Base-by-base conservation (phyloP, 2,113 vertebrate species). In the Protobothrops flavoviridis region DNA sequence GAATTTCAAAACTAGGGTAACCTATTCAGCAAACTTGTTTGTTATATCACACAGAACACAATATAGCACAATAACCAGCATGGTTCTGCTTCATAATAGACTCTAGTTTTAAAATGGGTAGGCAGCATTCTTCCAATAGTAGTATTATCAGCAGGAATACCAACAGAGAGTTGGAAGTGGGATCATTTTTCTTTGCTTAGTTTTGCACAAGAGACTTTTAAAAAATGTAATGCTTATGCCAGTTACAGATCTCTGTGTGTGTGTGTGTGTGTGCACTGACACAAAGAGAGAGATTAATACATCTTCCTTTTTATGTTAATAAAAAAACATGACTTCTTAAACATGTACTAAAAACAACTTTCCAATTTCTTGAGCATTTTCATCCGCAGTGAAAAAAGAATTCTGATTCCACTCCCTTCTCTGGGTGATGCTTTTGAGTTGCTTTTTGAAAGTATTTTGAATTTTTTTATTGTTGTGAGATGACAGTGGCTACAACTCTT, bases 271-370 rank as follows among this genome's bases (percentile, higher is more conserved):
- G 55, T 5, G 55, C 33, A 81, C 17, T 81, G 17, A 74, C 20
- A 86, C 48, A 91, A 61, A 59, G 69, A 85, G 52, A 15, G 10
- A 48, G 43, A 26, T 57, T 91, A 85, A 69, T 91, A 26, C 69
- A 92, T 91, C 50, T 92, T 87, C 48, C 24, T 26, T 94, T 94
- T 53, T 93, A 20, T 43, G 33, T 43, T 81, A 81, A 81, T 81
- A 69, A 81, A 74, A 81, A 81, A 81, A 43, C 6, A 43, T 1
- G 3, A 43, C 17, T 81, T 43, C 17, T 43, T 81, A 81, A 43
- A 81, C 33, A 81, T 21, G 33, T 33, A 81, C 33, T 43, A 43
- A 43, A 81, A 81, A 43, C 74, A 81, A 81, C 2, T 81, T 81
- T 81, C 33, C 33, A 39, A 43, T 81, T 81, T 81, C 74, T 81